Evolutionary conservation across 2,113 vertebrate species (phyloP).

Genomic region (Nothocercus julius): DNA sequence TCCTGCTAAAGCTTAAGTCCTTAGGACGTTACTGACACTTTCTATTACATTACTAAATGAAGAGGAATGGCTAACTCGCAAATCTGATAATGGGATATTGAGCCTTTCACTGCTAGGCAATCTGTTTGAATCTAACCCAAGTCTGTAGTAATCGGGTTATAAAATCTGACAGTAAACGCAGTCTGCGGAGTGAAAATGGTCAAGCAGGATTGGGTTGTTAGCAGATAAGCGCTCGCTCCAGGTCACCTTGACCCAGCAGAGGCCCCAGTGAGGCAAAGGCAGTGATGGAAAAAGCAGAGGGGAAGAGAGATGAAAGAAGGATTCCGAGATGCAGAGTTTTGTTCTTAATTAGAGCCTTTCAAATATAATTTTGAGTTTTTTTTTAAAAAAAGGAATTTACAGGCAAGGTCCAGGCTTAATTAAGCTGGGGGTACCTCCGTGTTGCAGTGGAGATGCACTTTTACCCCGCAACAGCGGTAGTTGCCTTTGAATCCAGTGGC

Average conservation of each 20-base stretch:
- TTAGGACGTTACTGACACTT: not conserved
- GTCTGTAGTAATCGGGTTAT: constrained; percentile 50
- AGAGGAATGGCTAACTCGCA: constrained; percentile 36
- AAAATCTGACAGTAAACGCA: constrained; percentile 22
- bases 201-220: not conserved
- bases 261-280: not conserved
- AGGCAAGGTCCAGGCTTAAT: not conserved
- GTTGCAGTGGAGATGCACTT: not conserved
- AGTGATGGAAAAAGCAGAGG: not conserved
- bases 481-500: too few relatives aligned
- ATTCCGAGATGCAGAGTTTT: not conserved
- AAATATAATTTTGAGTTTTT: not conserved
- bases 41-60: constrained; percentile 19
- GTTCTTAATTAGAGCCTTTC: not conserved
- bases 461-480: not conserved
- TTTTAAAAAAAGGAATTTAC: not conserved
- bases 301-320: not conserved
- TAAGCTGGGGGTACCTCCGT: not conserved
- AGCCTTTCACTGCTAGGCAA: constrained; percentile 52
- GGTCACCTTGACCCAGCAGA: constrained; percentile 10
- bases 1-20: not conserved
- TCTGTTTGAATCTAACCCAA: constrained; percentile 56
- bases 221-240: not conserved
- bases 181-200: not conserved
- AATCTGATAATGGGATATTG: constrained; percentile 69